Percentiles rank a stretch among this genome's conserved stretches.
Conservation (phyloP, 2,797 vertebrate genomes). For the Buceros bicornis region DNA sequence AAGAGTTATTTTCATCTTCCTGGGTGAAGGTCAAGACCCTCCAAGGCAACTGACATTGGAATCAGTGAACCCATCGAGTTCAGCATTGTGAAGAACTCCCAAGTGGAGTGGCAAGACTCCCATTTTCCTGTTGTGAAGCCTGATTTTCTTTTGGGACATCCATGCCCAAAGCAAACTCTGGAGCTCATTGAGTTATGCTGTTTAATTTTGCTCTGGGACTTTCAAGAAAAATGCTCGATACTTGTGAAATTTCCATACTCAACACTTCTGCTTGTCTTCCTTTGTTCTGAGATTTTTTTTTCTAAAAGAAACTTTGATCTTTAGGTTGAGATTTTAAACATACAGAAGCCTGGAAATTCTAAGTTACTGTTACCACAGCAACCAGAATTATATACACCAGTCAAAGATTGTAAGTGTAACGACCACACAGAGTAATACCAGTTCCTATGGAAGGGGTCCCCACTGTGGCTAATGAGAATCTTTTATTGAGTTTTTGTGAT, state of each 20-base stretch:
- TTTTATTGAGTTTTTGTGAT: background rate
- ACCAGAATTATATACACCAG: background rate
- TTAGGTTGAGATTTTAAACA: background rate
- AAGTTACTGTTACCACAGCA: constrained; percentile 14
- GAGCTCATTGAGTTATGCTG: background rate
- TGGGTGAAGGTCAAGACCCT: background rate
- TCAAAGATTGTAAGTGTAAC: background rate
- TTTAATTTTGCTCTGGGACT: background rate
- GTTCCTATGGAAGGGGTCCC: background rate
- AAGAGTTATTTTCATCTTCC: background rate
- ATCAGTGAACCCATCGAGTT: background rate
- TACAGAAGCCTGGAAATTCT: background rate
- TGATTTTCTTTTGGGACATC: background rate
- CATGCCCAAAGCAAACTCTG: background rate
- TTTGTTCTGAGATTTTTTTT: background rate
- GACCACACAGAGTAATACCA: background rate
- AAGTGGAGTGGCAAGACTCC: background rate
- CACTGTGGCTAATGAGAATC: background rate
- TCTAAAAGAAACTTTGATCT: background rate
- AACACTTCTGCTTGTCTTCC: background rate
- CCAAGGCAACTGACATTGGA: background rate
- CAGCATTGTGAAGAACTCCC: background rate
- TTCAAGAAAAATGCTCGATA: background rate
- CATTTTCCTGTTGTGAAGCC: background rate
- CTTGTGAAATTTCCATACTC: background rate